phyloP scores from a whole-genome alignment of 1,140 invertebrate species.

The Papilio glaucus region DNA sequence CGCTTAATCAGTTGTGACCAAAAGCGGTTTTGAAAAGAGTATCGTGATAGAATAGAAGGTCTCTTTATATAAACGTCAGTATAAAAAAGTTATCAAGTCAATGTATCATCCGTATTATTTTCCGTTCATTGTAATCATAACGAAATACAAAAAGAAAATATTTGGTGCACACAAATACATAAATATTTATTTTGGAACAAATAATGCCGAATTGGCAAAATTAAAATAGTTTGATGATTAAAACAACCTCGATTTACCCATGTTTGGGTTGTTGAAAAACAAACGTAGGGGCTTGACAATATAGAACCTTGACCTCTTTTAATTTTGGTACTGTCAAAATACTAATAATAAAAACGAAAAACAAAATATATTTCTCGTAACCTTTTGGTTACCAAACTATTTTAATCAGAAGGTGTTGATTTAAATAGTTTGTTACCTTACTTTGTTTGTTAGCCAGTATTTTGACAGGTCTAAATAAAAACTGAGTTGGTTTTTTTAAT shows the following conservation, averaged over 20 bases:
- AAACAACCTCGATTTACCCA: background rate
- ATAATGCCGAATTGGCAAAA: background rate
- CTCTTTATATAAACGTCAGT: too few species aligned
- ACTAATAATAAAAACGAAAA: background rate
- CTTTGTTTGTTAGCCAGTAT: background rate
- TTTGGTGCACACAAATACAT: too few species aligned
- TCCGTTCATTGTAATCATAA: too few species aligned
- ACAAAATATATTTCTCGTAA: too few species aligned
- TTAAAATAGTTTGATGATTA: background rate
- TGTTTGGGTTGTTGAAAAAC: conserved; percentile 6
- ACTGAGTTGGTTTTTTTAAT: too few species aligned
- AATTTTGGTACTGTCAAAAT: background rate
- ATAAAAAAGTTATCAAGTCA: too few species aligned
- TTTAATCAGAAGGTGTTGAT: background rate
- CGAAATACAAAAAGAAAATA: too few species aligned
- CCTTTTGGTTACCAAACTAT: background rate
- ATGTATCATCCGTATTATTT: too few species aligned
- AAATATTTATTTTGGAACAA: background rate
- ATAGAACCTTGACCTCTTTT: background rate
- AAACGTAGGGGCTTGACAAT: background rate
- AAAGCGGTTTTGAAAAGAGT: too few species aligned
- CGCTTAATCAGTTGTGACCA: too few species aligned
- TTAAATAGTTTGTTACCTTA: background rate
- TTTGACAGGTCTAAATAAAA: too few species aligned
- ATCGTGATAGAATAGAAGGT: too few species aligned